These are phyloP conservation scores for Metopia argyrocephala DNA, from an alignment of 2,888 invertebrate species.

Conservation along the genomic window DNA sequence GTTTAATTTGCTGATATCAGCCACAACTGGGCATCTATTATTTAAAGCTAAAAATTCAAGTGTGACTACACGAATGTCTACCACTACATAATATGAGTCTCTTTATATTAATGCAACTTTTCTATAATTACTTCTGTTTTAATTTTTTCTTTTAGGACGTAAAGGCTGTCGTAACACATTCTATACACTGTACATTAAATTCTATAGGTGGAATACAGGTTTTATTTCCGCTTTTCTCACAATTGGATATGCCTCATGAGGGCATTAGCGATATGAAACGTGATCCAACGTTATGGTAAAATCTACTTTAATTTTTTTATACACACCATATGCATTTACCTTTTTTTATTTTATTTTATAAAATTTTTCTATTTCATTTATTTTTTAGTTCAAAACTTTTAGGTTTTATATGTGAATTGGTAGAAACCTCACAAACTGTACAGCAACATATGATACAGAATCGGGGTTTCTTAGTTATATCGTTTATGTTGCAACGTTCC, in stretches of 20 bases:
- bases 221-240: slow-evolving; percentile 97
- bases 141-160: slow-evolving; percentile 88
- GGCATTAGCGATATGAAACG: slow-evolving; percentile 89
- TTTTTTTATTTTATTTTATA: background rate
- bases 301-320: slow-evolving; percentile 59
- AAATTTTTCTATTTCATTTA: background rate
- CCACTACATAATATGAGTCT: no score
- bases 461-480: slow-evolving; percentile 98
- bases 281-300: slow-evolving; percentile 93
- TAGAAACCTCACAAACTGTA: slow-evolving; percentile 97
- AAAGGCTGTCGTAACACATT: slow-evolving; percentile 99
- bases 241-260: slow-evolving; percentile 96
- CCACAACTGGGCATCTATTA: no score
- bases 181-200: slow-evolving; percentile 98
- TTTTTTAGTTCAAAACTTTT: slow-evolving; percentile 91
- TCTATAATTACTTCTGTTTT: slow-evolving; percentile 11
- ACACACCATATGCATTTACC: no score
- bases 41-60: no score
- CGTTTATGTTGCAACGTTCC: slow-evolving; percentile 96
- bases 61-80: no score
- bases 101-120: no score
- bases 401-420: slow-evolving; percentile 97
- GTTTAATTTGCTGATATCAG: no score
- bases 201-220: slow-evolving; percentile 99
- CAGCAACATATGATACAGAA: slow-evolving; percentile 99